Conservation (phyloP, 2,113 vertebrate genomes). For the Stegostoma tigrinum region DNA sequence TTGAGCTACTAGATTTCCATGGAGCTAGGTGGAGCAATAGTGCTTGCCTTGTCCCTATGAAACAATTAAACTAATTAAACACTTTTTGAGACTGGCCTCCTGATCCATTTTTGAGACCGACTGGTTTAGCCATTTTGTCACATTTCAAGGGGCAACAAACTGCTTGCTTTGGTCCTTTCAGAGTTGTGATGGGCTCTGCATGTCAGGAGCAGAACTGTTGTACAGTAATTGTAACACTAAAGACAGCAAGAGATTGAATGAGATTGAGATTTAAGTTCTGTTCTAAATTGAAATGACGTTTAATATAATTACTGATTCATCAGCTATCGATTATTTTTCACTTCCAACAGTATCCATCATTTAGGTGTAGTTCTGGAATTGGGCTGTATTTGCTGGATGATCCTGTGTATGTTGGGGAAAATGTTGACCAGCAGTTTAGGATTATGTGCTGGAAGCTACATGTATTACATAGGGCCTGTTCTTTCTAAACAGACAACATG, state of each 20-base stretch:
- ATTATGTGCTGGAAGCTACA: too few relatives aligned
- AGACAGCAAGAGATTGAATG: neutral
- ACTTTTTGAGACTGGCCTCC: neutral
- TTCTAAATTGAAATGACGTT: neutral
- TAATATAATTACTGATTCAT: neutral
- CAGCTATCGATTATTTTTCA: neutral
- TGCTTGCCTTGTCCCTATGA: neutral
- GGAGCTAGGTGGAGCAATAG: neutral
- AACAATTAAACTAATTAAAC: neutral
- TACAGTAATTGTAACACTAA: neutral
- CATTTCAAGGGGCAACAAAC: neutral
- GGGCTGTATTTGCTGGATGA: too few relatives aligned
- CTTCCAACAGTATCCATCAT: neutral
- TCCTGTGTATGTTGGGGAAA: too few relatives aligned
- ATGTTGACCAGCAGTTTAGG: too few relatives aligned
- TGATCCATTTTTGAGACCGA: neutral
- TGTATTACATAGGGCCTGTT: too few relatives aligned
- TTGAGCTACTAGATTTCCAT: neutral
- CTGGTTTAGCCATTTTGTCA: neutral
- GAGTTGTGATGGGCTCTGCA: neutral
- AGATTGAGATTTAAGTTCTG: neutral
- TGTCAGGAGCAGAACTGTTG: neutral
- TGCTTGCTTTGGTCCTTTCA: neutral
- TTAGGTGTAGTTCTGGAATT: too few relatives aligned
- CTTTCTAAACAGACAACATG: too few relatives aligned